Percentiles rank a stretch among this genome's conserved stretches.
Conservation (phyloP, 2,888 invertebrate genomes). For the Chalcosyrphus nemorum region DNA sequence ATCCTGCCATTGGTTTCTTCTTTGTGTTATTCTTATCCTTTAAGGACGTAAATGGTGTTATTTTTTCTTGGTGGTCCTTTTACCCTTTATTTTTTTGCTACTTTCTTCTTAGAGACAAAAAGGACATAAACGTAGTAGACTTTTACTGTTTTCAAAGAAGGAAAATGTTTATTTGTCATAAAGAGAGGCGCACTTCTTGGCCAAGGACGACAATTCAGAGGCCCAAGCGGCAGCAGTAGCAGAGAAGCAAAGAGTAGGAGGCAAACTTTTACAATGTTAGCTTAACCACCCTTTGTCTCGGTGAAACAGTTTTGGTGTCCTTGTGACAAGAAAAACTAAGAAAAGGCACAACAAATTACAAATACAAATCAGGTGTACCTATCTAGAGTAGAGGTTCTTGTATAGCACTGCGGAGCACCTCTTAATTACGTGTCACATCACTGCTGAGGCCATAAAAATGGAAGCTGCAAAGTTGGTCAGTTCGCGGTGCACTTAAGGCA, state of each 20-base stretch:
- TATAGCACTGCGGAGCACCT: slow-evolving; percentile 12
- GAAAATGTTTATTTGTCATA: slow-evolving; percentile 68
- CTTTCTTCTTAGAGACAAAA: slow-evolving; percentile 12
- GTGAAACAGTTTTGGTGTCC: slow-evolving; percentile 42
- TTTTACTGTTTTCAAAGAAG: slow-evolving; percentile 62
- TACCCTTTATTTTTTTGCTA: not conserved
- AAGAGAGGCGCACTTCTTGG: slow-evolving; percentile 44
- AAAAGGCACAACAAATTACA: not conserved
- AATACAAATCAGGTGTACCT: slow-evolving; percentile 51
- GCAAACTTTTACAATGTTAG: slow-evolving; percentile 61
- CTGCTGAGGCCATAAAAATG: slow-evolving; percentile 30
- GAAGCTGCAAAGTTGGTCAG: not conserved
- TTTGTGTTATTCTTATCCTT: slow-evolving; percentile 64
- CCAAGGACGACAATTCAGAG: not conserved
- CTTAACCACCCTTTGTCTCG: slow-evolving; percentile 9
- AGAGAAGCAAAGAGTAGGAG: slow-evolving; percentile 13
- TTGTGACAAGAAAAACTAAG: not conserved
- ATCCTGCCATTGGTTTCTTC: slow-evolving; percentile 57
- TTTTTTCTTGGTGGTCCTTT: slow-evolving; percentile 36
- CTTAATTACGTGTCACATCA: slow-evolving; percentile 61
- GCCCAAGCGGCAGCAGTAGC: too few relatives aligned
- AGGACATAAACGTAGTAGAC: slow-evolving; percentile 65
- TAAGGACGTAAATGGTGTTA: slow-evolving; percentile 51
- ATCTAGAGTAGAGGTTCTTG: not conserved
- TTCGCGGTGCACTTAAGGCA: not conserved